Evolutionary conservation across 2,888 invertebrate genomes (phyloP).

Genomic region (Vandiemenella viatica): DNA sequence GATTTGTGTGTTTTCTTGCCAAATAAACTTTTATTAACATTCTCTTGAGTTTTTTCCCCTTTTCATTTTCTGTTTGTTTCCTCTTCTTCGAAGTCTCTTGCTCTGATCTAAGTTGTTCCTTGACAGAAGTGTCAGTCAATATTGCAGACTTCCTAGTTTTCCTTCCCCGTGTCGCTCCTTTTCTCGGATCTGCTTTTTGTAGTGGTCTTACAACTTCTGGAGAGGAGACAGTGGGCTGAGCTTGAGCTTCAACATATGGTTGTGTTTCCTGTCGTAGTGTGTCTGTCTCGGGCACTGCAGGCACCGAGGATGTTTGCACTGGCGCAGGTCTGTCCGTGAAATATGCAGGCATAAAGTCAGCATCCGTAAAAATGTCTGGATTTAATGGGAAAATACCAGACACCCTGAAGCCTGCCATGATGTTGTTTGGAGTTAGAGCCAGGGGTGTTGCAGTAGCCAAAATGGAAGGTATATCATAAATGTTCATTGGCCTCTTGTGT

Average conservation of each 20-base stretch:
- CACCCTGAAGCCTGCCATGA: background rate
- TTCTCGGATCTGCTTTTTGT: background rate
- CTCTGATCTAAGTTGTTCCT: background rate
- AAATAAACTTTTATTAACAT: too few relatives aligned
- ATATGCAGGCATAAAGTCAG: conserved; percentile 1
- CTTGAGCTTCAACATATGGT: background rate
- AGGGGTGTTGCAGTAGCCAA: background rate
- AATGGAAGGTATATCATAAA: conserved; percentile 3
- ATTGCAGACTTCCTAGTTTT: conserved; percentile 2
- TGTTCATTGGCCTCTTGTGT: conserved; percentile 1
- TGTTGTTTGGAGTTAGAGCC: background rate
- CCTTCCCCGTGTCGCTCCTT: background rate
- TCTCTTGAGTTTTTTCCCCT: background rate
- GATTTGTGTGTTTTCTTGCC: too few relatives aligned
- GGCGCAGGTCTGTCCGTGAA: conserved; percentile 3
- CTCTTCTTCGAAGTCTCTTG: background rate
- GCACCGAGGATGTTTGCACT: background rate
- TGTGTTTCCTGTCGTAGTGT: too few relatives aligned
- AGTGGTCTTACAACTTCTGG: background rate
- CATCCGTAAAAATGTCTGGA: background rate
- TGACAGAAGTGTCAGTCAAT: conserved; percentile 1
- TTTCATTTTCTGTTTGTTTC: too few relatives aligned
- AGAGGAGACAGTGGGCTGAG: background rate
- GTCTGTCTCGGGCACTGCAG: too few relatives aligned
- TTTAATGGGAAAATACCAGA: conserved; percentile 3